Evolutionary conservation across 2,113 vertebrate genomes (phyloP).

Genomic region (Caloenas nicobarica): DNA sequence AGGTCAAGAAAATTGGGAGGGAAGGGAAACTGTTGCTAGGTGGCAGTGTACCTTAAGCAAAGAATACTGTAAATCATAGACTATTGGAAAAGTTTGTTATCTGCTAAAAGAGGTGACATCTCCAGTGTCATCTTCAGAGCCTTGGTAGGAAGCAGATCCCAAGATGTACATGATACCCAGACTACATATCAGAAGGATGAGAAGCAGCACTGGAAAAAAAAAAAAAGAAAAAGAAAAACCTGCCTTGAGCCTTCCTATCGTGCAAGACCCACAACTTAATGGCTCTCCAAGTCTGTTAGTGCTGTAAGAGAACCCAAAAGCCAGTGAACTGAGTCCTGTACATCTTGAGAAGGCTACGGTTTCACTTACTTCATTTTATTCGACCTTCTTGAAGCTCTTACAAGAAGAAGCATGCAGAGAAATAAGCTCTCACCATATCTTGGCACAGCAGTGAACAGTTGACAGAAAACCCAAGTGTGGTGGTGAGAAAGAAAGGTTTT

Average conservation of each 20-base stretch:
- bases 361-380: neutral
- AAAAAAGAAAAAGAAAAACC: neutral
- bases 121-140: constrained; percentile 16
- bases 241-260: accelerated
- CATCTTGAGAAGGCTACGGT: neutral
- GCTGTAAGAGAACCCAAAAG: neutral
- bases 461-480: constrained; percentile 16
- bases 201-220: neutral
- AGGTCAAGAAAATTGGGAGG: constrained; percentile 48
- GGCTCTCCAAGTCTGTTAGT: neutral
- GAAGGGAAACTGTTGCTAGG: constrained; percentile 65
- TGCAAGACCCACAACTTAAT: neutral
- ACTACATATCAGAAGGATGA: neutral
- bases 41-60: constrained; percentile 71
- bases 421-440: neutral
- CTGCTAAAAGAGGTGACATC: neutral
- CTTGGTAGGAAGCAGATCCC: neutral
- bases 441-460: neutral
- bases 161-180: neutral
- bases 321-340: neutral
- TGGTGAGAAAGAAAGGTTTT: constrained; percentile 20
- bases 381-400: neutral
- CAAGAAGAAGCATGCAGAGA: neutral
- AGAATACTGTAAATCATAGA: constrained; percentile 36
- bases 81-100: neutral